Evolutionary conservation across 1,140 invertebrate species (phyloP), one percentile per base, ranked within the genome.

Genomic region (Gonioctena quinquepunctata): DNA sequence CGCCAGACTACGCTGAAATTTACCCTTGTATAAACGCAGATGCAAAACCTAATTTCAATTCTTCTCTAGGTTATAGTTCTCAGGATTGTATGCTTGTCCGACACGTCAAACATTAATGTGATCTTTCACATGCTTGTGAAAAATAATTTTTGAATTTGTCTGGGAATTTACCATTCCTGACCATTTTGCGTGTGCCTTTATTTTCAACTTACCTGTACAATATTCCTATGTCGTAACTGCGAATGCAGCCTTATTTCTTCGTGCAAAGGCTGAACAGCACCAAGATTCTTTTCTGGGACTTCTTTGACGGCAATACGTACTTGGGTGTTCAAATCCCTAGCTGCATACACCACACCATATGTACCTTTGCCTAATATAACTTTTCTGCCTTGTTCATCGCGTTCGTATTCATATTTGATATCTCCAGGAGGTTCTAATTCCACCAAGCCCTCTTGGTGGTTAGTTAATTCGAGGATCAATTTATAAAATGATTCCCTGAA

Each of bases 241-340:
- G 97, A 98, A 84, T 99, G 98, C 21, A 99, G 87, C 80, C 96
- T 92, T 74, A 99, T 99, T 86, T 99, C 98, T 86, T 99, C 98
- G 81, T 99, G 97, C 61, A 99, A 83, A 0, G 97, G 97, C 83
- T 99, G 98, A 0, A 99, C 97, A 81, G 98, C 97, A 4, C 96
- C 95, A 8, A 97, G 87, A 85, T 97, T 97, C 83, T 94, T 94
- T 83, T 99, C 97, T 0, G 96, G 95, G 66, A 99, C 95, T 87
- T 99, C 98, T 84, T 99, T 99, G 1, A 99, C 94, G 1, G 98
- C 98, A 76, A 99, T 98, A 68, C 94, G 87, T 1, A 74, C 94
- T 87, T 99, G 96, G 0, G 96, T 99, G 79, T 94, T 95, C 26
- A 96, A 87, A 85, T 99, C 97, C 11, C 96, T 84, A 1, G 96